Evolutionary conservation across 1,140 invertebrate species (phyloP), one percentile per base, ranked within the genome.

Genomic region (Nasonia giraulti): DNA sequence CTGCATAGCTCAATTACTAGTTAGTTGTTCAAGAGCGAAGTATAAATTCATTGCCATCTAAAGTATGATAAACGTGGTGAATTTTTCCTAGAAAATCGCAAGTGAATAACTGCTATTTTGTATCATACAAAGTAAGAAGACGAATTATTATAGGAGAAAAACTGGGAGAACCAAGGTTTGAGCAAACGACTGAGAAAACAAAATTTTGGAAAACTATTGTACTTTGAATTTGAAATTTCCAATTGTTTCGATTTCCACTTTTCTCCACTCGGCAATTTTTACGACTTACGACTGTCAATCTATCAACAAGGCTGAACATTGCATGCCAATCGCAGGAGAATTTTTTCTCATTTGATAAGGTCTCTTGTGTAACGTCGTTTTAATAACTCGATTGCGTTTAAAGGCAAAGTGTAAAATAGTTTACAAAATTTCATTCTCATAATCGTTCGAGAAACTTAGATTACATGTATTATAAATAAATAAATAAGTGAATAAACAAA

Each of bases 401-500:
- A 62, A n/a, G n/a, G 55, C 44, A 80, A 68, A 80, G 17, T 33
- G 33, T 66, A 79, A 79, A 79, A 6, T 37, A 55, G 71, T 31
- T 81, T 81, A 33, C 47, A 75, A 82, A 75, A 37, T 75, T 62
- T 55, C 1, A 20, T 66, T 82, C 73, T 75, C 40, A 20, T 74
- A n/a, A 50, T 74, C 69, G 68, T 55, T 12, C n/a, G 71, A 75
- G 66, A 31, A 86, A 79, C 77, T 75, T 76, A 40, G 37, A 84
- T 73, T 40, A 20, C 74, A 40, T 76, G 40, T 76, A 76, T 66
- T 33, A 83, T 76, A 88, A 33, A 83, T 83, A 23, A 66, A 86
- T 82, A 76, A 83, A 85, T 79, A 87, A 82, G 83, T 84, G 88
- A 33, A 83, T 83, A 8, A 66, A 86, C 80, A 76, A 83, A 85